A percentile compares a stretch with the other conserved stretches of the same genome.
Evolutionary conservation across 2,797 vertebrate genomes (phyloP).

Genomic region (Smutsia gigantea): DNA sequence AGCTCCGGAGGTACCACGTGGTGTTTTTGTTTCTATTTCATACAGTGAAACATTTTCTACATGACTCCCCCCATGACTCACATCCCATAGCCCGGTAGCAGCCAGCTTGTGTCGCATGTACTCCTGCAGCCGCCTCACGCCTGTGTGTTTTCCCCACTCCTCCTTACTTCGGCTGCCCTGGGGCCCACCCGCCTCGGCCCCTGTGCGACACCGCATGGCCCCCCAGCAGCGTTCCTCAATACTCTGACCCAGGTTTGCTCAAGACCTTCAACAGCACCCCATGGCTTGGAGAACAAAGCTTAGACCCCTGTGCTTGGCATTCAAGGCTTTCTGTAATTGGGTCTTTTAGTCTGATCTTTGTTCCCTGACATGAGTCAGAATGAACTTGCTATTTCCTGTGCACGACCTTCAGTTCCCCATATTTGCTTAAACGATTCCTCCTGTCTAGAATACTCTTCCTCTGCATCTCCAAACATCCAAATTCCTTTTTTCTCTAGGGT

Average conservation of each 20-base stretch:
- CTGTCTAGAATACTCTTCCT: background rate
- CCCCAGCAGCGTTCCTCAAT: background rate
- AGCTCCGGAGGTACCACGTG: conserved; percentile 93
- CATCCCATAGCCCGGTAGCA: background rate
- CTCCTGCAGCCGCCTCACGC: accelerated
- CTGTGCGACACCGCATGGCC: background rate
- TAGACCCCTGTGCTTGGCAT: background rate
- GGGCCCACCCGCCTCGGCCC: background rate
- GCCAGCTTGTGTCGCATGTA: accelerated
- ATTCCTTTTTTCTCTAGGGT: background rate
- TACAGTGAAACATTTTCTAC: background rate
- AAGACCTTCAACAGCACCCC: background rate
- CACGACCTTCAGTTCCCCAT: background rate
- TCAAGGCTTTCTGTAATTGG: background rate
- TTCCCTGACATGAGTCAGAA: background rate
- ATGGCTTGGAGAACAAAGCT: background rate
- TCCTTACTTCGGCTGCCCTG: background rate
- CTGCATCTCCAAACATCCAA: background rate
- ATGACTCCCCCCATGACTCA: background rate
- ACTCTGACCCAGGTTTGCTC: background rate
- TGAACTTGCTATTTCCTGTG: background rate
- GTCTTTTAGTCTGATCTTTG: background rate
- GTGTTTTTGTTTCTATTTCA: conserved; percentile 32
- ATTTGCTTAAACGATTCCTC: background rate
- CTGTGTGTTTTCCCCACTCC: background rate